Base-by-base conservation (phyloP, 2,113 vertebrate genomes). In the Sitta europaea region DNA sequence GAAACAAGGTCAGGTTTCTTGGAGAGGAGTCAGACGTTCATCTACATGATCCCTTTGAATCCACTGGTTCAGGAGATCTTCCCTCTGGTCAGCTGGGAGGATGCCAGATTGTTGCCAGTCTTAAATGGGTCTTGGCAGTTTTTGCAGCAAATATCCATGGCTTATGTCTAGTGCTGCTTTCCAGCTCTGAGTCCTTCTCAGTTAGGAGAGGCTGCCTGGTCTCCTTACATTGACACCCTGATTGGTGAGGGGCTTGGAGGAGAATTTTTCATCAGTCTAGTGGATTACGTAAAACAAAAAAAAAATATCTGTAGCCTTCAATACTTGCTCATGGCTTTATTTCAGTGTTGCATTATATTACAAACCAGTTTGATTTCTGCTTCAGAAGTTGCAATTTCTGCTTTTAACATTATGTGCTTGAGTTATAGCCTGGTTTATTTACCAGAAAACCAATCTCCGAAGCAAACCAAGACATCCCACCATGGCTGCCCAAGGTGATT, bases 51-150 rank as follows among this genome's bases (percentile, higher is more conserved):
- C 31, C 33, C 14, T 91, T 81, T 86, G 73, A 91, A 92, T 84
- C 65, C 72, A 31, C 45, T 94, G 94, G 86, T 95, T 96, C 59
- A 40, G 86, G 83, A 91, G 51, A 63, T 91, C 83, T 90, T 81
- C 86, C 67, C 70, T 93, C 57, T 87, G 88, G 90, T 90, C 94
- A 92, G 45, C 80, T 95, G 86, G 65, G 83, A 84, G 16, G n/a
- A 61, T 66, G 83, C 92, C 83, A 81, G 45, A 47, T 40, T 7
- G 6, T 74, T 92, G 83, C 80, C 79, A 84, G 20, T 94, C 80
- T 94, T 74, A 63, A 86, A 67, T 68, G 73, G 22, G 47, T 81
- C 66, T 79, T 91, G 53, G 80, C 86, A 95, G 48, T 81, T 96
- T 84, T 91, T 92, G 86, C 43, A 84, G 57, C 19, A 74, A 75